Conservation (phyloP, 2,888 invertebrate genomes). For the Amiota minor region DNA sequence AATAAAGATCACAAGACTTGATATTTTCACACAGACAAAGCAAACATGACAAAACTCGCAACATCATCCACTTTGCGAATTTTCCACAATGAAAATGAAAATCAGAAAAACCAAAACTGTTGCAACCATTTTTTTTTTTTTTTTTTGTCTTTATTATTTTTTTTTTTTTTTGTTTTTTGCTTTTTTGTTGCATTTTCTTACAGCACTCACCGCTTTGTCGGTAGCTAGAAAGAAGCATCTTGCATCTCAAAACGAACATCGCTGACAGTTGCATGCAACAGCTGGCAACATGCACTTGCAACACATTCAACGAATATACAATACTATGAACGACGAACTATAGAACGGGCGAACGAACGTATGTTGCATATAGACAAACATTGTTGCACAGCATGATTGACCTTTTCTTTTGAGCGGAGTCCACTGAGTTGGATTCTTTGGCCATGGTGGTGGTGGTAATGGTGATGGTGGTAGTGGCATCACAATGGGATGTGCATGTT, state of each 20-base stretch:
- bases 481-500: slow-evolving; percentile 38
- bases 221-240: background rate
- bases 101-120: slow-evolving; percentile 11
- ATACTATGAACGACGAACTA: background rate
- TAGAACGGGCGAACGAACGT: no score
- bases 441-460: slow-evolving; percentile 28
- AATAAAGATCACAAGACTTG: slow-evolving; percentile 25
- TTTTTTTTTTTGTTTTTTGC: background rate
- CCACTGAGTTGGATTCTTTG: slow-evolving; percentile 38
- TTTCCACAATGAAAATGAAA: background rate
- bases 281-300: slow-evolving; percentile 28
- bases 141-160: slow-evolving; percentile 1
- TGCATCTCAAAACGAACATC: background rate
- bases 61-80: slow-evolving; percentile 25
- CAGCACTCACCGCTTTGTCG: no score
- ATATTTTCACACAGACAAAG: slow-evolving; percentile 28
- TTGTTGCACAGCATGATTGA: slow-evolving; percentile 31
- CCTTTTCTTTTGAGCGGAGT: slow-evolving; percentile 33
- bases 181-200: background rate
- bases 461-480: slow-evolving; percentile 33
- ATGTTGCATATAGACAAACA: background rate
- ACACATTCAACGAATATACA: slow-evolving; percentile 10
- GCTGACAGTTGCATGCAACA: slow-evolving; percentile 31
- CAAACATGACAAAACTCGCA: slow-evolving; percentile 15
- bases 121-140: slow-evolving; percentile 17